A percentile compares a stretch with the other conserved stretches of the same genome.
Conservation (phyloP, 2,113 vertebrate species). For the Dinomys branickii region DNA sequence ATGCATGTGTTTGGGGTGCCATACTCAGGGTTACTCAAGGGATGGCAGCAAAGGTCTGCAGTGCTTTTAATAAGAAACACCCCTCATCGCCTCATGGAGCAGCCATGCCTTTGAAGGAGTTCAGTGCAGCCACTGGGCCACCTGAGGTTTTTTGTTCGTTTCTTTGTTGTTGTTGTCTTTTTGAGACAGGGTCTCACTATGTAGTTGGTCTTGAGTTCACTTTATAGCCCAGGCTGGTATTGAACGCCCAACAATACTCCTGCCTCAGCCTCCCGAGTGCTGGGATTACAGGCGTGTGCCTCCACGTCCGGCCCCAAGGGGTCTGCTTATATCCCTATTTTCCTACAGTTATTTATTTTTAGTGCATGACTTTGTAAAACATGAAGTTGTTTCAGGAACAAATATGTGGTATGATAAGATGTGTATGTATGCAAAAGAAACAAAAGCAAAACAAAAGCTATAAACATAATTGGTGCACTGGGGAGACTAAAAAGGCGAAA, state of each 20-base stretch:
- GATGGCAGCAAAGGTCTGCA: neutral
- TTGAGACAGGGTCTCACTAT: neutral
- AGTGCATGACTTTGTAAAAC: constrained; percentile 33
- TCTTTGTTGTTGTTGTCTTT: neutral
- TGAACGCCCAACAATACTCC: neutral
- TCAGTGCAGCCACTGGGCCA: neutral
- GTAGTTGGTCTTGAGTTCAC: no score
- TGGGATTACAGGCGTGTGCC: neutral
- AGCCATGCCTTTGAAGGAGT: neutral
- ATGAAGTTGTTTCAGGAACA: constrained; percentile 15
- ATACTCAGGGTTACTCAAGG: neutral
- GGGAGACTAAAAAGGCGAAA: neutral
- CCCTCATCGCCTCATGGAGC: neutral
- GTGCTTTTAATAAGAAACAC: neutral
- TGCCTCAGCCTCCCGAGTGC: neutral
- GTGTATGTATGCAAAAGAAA: neutral
- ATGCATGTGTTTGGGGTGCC: neutral
- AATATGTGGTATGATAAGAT: neutral
- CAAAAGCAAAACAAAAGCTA: neutral
- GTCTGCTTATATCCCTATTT: constrained; percentile 36
- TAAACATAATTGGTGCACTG: neutral
- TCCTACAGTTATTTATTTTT: constrained; percentile 32
- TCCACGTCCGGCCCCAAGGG: neutral
- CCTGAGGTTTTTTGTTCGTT: no score
- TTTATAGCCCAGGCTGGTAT: neutral